Percentiles rank a stretch among this genome's conserved stretches.
Conservation (phyloP, 2,888 invertebrate genomes). For the Timema cristinae region DNA sequence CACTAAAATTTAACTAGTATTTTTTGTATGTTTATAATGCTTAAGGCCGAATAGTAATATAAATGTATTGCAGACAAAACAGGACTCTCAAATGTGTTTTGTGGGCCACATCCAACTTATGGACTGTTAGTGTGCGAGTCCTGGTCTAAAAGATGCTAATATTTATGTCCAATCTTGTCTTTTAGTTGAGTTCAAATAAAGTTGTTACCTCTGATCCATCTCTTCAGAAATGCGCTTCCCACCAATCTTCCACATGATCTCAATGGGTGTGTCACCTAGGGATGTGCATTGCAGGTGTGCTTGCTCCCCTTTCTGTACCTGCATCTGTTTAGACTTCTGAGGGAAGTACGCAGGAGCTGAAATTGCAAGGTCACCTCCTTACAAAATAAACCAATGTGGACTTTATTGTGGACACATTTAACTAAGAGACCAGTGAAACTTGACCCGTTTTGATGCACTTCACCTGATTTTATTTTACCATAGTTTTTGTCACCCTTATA, state of each 20-base stretch:
- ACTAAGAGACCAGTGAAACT: not conserved
- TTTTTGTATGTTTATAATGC: too few relatives aligned
- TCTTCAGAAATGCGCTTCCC: conserved; percentile 70
- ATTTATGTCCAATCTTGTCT: too few relatives aligned
- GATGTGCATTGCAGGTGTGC: conserved; percentile 83
- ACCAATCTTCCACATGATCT: conserved; percentile 77
- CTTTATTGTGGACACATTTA: not conserved
- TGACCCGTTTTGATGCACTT: not conserved
- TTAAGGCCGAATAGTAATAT: too few relatives aligned
- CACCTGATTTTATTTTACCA: too few relatives aligned
- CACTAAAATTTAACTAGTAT: too few relatives aligned
- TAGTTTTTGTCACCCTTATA: too few relatives aligned
- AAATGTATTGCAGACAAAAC: too few relatives aligned
- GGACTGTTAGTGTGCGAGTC: too few relatives aligned
- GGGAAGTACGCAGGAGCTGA: conserved; percentile 80
- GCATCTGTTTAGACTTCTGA: conserved; percentile 76
- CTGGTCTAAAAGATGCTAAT: too few relatives aligned
- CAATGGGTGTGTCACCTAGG: conserved; percentile 81
- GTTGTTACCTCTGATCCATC: conserved; percentile 61
- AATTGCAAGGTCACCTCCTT: conserved; percentile 24
- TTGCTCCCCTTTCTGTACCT: conserved; percentile 76
- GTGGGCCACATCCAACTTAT: too few relatives aligned
- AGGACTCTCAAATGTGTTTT: too few relatives aligned
- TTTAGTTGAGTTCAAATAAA: too few relatives aligned
- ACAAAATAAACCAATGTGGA: not conserved